phyloP scores from a whole-genome alignment of 2,797 vertebrate genomes.

The Macroramphosus scolopax region DNA sequence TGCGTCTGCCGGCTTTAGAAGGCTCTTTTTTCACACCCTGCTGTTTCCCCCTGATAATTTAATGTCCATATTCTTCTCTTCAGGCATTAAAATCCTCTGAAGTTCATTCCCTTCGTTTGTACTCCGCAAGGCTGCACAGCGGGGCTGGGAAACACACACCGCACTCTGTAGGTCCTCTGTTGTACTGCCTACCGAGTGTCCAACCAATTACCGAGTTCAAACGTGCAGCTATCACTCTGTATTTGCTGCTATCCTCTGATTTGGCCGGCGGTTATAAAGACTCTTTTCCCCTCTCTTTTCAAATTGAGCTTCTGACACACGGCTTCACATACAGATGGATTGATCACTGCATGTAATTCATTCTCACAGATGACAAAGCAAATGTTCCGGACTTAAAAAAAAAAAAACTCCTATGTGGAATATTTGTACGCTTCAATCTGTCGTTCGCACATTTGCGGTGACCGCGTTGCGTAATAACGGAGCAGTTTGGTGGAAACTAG shows the following conservation, averaged over 20 bases:
- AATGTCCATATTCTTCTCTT: constrained; percentile 76
- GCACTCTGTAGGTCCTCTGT: constrained; percentile 67
- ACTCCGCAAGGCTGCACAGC: constrained; percentile 65
- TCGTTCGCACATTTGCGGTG: not conserved
- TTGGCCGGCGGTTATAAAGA: constrained; percentile 51
- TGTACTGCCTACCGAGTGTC: constrained; percentile 66
- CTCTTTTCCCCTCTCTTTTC: constrained; percentile 33
- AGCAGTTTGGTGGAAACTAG: not conserved
- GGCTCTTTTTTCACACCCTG: constrained; percentile 76
- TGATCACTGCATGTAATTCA: constrained; percentile 36
- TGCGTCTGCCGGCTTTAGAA: constrained; percentile 64
- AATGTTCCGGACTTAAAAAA: constrained; percentile 10
- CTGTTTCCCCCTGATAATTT: constrained; percentile 81
- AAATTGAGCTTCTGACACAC: constrained; percentile 48
- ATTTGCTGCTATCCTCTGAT: constrained; percentile 64
- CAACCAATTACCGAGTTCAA: constrained; percentile 77
- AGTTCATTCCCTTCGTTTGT: constrained; percentile 75
- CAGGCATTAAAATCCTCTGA: constrained; percentile 78
- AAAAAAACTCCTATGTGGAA: constrained; percentile 4
- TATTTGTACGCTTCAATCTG: not conserved
- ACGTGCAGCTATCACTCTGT: constrained; percentile 63
- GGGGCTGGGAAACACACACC: constrained; percentile 73
- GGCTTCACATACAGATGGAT: constrained; percentile 51
- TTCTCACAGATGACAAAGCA: constrained; percentile 47
- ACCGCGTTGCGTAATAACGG: not conserved